Evolutionary conservation across 2,888 invertebrate genomes (phyloP), one percentile per base, ranked within the genome.

Genomic region (Leptodirus hochenwartii): DNA sequence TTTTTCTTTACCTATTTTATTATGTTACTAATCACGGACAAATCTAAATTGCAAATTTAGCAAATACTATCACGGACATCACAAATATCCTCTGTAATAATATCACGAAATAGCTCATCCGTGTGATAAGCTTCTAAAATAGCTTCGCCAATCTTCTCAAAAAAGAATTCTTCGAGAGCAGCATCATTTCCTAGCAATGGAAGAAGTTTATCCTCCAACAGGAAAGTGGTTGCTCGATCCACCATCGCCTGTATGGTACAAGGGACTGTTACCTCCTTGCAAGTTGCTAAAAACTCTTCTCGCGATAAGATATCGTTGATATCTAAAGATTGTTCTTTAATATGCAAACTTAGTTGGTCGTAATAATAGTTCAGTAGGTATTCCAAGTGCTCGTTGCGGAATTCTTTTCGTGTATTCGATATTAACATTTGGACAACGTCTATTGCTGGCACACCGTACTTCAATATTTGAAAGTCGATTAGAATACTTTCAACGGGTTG

Each of bases 401-500:
- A 42, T 15, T 23, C 24, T 15, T 40, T 41, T 24, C 43, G 37
- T 1, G 49, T 47, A 27, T 48, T 51, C 5, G 41, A 41, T 13
- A 42, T 37, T 10, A 51, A 31, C 29, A 47, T 43, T 25, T 47
- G 43, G 4, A 46, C 22, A 2, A 50, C 43, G 30, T 51, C 51
- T 6, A 41, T 26, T 4, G 44, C 38, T 2, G 45, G 44, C 30
- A 44, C 43, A 6, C 46, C 48, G 27, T 45, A 47, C 25, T 41
- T 42, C 4, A 49, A 24, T 1, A 43, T 34, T 39, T 51, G 51
- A 33, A 42, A 51, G 37, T 51, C 51, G 10, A 51, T 34, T 8
- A 51, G 34, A 33, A 43, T 41, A 8, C 41, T 39, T 2, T 41
- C 34, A 3, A 30, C 26, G 1, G 42, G 39, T 16, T 33, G 25